These are phyloP conservation scores for Adrianichthys oophorus DNA, from an alignment of 2,797 vertebrate species.

Conservation along the genomic window DNA sequence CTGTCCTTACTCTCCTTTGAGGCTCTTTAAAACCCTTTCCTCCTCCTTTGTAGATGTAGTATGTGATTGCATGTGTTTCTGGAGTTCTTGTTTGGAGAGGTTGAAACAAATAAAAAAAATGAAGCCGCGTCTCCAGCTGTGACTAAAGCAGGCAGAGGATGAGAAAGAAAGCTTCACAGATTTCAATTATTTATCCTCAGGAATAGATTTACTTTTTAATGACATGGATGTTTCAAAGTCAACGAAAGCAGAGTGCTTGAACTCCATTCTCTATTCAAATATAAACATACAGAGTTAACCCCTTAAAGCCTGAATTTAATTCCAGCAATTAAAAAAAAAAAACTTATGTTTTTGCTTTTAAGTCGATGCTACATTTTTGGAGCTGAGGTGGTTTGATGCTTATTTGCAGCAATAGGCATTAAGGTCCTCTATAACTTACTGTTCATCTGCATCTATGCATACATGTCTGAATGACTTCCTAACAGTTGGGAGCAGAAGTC, in stretches of 20 bases:
- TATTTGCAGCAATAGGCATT: no score
- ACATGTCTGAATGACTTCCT: conserved; percentile 7
- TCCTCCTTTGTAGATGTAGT: conserved; percentile 20
- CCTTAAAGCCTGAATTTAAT: background rate
- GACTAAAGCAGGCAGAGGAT: conserved; percentile 33
- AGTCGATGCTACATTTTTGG: no score
- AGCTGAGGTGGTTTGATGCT: no score
- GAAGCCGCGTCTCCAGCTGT: conserved; percentile 36
- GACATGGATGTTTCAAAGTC: conserved; percentile 23
- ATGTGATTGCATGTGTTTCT: conserved; percentile 47
- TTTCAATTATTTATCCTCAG: conserved; percentile 54
- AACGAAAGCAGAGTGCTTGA: conserved; percentile 9
- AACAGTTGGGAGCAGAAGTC: background rate
- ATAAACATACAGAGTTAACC: conserved; percentile 2
- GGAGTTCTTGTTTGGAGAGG: conserved; percentile 33
- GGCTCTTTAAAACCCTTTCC: conserved; percentile 14
- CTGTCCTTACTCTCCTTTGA: background rate
- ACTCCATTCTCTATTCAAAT: background rate
- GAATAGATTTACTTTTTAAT: conserved; percentile 59
- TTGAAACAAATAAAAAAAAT: conserved; percentile 47
- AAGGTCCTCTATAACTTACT: no score
- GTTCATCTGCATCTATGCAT: background rate
- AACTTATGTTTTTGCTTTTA: no score
- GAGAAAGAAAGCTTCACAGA: conserved; percentile 34
- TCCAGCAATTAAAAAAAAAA: no score